These are phyloP conservation scores for Loris lydekkerianus DNA, from an alignment of 2,797 vertebrate genomes.

Conservation along the genomic window DNA sequence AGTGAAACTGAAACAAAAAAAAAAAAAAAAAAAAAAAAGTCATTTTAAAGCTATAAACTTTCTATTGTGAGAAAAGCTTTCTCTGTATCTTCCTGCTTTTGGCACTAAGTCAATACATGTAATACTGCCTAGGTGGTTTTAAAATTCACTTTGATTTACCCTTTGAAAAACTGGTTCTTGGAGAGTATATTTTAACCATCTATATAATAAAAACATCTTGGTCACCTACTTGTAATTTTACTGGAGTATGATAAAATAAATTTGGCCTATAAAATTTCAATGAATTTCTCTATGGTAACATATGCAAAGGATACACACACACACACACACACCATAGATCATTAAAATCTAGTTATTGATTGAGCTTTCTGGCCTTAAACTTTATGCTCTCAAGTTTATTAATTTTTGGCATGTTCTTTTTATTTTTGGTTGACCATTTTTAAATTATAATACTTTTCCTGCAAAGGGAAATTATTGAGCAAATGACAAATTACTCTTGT, in stretches of 20 bases:
- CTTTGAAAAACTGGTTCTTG: neutral
- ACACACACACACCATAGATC: neutral
- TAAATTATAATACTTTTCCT: neutral
- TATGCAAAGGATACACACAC: neutral
- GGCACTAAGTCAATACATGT: neutral
- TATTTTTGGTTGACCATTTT: neutral
- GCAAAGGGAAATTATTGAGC: conserved; percentile 11
- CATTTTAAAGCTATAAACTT: neutral
- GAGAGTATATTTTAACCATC: neutral
- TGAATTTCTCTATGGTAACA: neutral
- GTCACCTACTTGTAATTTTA: neutral
- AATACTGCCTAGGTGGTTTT: neutral
- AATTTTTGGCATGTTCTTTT: conserved; percentile 14
- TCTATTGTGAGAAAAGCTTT: neutral
- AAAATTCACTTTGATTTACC: neutral
- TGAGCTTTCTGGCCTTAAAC: neutral
- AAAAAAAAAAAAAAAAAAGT: too few species aligned
- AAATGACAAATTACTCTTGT: conserved; percentile 36
- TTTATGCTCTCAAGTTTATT: conserved; percentile 29
- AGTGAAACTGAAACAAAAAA: too few species aligned
- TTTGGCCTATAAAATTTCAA: neutral
- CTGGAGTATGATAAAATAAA: neutral
- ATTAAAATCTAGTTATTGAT: conserved; percentile 1
- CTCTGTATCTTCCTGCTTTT: neutral
- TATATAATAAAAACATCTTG: neutral